Base-by-base conservation (phyloP, 2,113 vertebrate genomes). In the Pao palembangensis region DNA sequence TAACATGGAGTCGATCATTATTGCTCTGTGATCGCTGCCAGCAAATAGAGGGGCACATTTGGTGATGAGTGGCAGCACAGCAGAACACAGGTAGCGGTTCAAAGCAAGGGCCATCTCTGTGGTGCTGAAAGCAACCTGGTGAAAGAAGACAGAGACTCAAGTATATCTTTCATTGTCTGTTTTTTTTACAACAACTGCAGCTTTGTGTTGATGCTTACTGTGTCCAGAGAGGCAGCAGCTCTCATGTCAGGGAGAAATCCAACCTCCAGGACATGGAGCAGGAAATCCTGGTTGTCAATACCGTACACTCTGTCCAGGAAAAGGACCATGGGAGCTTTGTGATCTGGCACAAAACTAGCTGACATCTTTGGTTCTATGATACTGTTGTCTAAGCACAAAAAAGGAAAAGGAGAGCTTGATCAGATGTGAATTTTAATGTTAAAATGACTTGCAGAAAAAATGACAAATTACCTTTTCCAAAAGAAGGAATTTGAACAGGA, bases 1-100 rank as follows among this genome's bases (percentile, higher is more conserved):
- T 55, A 98, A 88, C 95, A 98, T 96, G 62, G 96, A 98, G 88
- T 98, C 96, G 31, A 98, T 94, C 95, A 98, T 96, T 80, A 97
- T 96, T 79, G 95, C 95, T 2, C 95, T 88, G 87, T 98, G 96
- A 82, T 98, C 95, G 0, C 94, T 95, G 47, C 95, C 94, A 1
- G 95, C 94, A 15, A 98, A 96, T 0, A 98, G 92, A 0, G 94
- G 95, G 0, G 96, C 94, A 2, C 95, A 97, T 80, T 98, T 98
- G 64, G 95, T 98, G 85, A 98, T 94, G 51, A 98, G 93, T 0
- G 95, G 96, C 72, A 98, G 79, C 70, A 98, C 95, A 0, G 95
- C 95, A 55, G 88, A 85, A 69, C 95, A 95, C 62, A 98, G 90
- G 85, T 98, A 98, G 1, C 95, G 93, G 81, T 96, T 98, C 76